These are phyloP conservation scores for Urosaurus nigricauda DNA, from an alignment of 2,797 vertebrate species.

Conservation along the genomic window DNA sequence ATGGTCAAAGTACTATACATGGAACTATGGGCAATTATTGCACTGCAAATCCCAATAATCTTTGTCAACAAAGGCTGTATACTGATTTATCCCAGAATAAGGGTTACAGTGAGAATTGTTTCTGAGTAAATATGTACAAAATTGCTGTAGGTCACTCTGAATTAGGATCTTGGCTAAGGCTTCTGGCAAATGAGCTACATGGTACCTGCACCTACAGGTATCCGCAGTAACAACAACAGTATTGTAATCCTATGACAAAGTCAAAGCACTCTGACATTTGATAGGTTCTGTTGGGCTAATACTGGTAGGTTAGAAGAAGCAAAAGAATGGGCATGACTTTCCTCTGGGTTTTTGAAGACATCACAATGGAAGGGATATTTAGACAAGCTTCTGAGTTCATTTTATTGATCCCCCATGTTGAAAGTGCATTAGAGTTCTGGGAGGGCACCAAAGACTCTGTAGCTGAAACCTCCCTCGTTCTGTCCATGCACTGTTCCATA, in stretches of 20 bases:
- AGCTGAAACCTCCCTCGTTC: no score
- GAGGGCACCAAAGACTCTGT: no score
- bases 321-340: no score
- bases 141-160: not conserved
- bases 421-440: no score
- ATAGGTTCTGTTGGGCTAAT: no score
- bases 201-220: not conserved
- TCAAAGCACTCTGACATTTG: no score
- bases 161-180: not conserved
- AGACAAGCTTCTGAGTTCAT: no score
- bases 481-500: no score
- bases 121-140: not conserved
- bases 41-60: not conserved
- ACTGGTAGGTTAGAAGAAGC: no score
- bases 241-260: not conserved
- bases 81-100: not conserved
- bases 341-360: no score
- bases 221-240: not conserved
- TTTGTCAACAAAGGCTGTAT: not conserved
- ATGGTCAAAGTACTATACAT: not conserved
- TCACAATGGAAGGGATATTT: no score
- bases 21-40: not conserved
- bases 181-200: not conserved
- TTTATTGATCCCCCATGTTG: no score
- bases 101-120: not conserved